phyloP scores from a whole-genome alignment of 1,140 invertebrate species.

The Phenacoccus solenopsis region DNA sequence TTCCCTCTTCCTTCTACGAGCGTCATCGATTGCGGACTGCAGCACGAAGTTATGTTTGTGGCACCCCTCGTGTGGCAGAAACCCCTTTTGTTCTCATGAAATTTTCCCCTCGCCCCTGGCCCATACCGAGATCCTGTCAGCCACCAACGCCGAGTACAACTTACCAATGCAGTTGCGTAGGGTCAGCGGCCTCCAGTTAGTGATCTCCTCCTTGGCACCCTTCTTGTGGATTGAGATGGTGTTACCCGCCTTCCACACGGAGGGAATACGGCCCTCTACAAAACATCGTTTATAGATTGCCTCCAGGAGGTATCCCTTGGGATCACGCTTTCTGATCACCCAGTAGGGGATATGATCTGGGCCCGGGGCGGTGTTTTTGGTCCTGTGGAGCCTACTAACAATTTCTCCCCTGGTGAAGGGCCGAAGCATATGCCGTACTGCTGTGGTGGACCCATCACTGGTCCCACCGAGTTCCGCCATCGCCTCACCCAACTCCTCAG shows the following conservation, averaged over 20 bases:
- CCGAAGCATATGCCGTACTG: no score
- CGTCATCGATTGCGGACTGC: background rate
- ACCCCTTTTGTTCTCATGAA: slow-evolving; percentile 23
- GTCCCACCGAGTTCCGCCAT: no score
- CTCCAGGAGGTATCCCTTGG: slow-evolving; percentile 19
- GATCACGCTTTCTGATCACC: slow-evolving; percentile 16
- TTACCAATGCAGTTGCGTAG: slow-evolving; percentile 30
- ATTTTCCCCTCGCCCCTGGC: background rate
- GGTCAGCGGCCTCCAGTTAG: slow-evolving; percentile 32
- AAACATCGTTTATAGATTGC: slow-evolving; percentile 23
- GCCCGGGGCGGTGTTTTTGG: slow-evolving; percentile 28
- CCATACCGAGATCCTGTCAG: slow-evolving; percentile 10
- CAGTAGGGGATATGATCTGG: slow-evolving; percentile 25
- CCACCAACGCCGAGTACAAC: slow-evolving; percentile 29
- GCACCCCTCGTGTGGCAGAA: slow-evolving; percentile 13
- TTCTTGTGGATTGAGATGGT: slow-evolving; percentile 32
- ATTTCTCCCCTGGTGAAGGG: slow-evolving; percentile 13
- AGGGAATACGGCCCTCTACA: slow-evolving; percentile 17
- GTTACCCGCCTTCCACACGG: slow-evolving; percentile 24
- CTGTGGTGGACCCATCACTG: no score
- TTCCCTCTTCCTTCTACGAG: background rate
- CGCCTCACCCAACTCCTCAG: background rate
- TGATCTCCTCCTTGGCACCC: slow-evolving; percentile 24
- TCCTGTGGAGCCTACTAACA: background rate
- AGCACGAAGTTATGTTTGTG: background rate